Evolutionary conservation across 1,140 invertebrate species (phyloP).

Genomic region (Tachypleus tridentatus): DNA sequence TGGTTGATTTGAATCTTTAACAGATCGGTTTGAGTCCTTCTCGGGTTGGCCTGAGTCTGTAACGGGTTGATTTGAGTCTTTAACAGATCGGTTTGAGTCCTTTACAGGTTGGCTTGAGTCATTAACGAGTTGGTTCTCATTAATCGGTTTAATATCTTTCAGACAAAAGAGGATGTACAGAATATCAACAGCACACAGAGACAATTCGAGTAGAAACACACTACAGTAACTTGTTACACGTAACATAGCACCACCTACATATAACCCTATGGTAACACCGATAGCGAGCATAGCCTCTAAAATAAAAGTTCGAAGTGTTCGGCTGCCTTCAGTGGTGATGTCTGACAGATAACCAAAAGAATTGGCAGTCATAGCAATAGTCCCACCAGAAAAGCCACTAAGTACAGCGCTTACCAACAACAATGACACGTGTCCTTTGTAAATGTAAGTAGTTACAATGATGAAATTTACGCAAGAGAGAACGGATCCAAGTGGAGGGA

Average conservation of each 20-base stretch:
- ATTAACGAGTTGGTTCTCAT: neutral
- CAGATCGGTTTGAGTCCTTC: too few relatives aligned
- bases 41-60: too few relatives aligned
- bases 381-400: conserved; percentile 56
- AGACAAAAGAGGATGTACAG: conserved; percentile 34
- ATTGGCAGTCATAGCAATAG: conserved; percentile 78
- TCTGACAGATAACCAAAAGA: conserved; percentile 80
- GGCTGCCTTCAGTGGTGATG: conserved; percentile 60
- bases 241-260: conserved; percentile 33
- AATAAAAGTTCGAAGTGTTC: conserved; percentile 68
- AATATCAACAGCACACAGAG: conserved; percentile 27
- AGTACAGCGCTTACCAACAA: conserved; percentile 34
- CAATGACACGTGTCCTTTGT: conserved; percentile 26
- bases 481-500: conserved; percentile 68
- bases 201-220: conserved; percentile 27
- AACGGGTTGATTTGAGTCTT: too few relatives aligned
- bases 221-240: conserved; percentile 27
- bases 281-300: conserved; percentile 49
- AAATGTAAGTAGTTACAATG: conserved; percentile 45
- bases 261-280: conserved; percentile 36
- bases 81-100: too few relatives aligned
- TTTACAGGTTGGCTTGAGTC: neutral
- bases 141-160: conserved; percentile 21
- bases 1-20: too few relatives aligned
- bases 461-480: conserved; percentile 60